Percentiles rank a stretch among this genome's conserved stretches.
phyloP scores from a whole-genome alignment of 2,113 vertebrate genomes.

The Engraulis encrasicolus region DNA sequence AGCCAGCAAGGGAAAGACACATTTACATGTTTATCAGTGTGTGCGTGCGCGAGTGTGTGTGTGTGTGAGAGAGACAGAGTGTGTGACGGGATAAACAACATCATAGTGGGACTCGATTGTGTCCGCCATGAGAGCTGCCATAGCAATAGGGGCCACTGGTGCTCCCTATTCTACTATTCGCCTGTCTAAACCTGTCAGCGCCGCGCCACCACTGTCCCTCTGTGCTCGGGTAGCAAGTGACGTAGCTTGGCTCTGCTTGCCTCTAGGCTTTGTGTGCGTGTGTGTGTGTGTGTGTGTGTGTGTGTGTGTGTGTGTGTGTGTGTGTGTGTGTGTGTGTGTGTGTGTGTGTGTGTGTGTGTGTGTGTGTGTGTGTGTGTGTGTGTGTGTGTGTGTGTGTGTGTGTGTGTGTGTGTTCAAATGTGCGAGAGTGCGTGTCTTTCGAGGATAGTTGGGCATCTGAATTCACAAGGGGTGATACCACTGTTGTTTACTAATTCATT shows the following conservation, averaged over 20 bases:
- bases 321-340: too few species aligned
- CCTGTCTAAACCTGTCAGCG: neutral
- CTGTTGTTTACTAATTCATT: constrained; percentile 23
- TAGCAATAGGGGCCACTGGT: neutral
- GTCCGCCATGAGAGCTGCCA: neutral
- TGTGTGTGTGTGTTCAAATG: too few species aligned
- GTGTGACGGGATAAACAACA: neutral
- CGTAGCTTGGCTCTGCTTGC: neutral
- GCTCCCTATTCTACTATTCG: neutral
- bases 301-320: too few species aligned
- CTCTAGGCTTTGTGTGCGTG: too few species aligned
- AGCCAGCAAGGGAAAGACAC: neutral
- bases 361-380: too few species aligned
- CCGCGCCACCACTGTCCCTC: neutral
- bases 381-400: too few species aligned
- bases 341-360: neutral
- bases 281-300: neutral
- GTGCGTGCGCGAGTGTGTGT: too few species aligned
- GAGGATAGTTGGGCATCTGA: neutral
- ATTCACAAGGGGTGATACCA: neutral
- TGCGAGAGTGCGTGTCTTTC: neutral
- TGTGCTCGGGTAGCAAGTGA: neutral
- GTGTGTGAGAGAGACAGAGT: too few species aligned
- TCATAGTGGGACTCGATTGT: neutral
- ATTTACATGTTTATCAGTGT: neutral